phyloP scores from a whole-genome alignment of 1,140 invertebrate genomes.

The Eupristina koningsbergeri region DNA sequence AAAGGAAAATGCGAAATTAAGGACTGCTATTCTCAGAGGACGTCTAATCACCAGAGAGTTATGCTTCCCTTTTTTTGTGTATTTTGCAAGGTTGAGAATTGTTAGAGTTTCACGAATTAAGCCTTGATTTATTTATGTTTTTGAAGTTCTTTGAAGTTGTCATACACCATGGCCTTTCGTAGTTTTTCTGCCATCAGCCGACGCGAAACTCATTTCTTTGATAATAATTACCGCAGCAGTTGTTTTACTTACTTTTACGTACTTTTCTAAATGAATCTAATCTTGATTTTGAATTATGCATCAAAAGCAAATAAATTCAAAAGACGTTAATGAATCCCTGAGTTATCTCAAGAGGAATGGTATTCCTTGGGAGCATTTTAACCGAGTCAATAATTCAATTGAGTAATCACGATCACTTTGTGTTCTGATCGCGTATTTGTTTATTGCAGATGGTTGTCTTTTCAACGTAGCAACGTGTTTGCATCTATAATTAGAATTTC shows the following conservation, averaged over 20 bases:
- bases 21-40: slow-evolving; percentile 21
- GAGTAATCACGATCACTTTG: neutral
- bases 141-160: neutral
- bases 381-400: no score
- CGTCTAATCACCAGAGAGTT: slow-evolving; percentile 33
- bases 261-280: neutral
- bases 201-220: neutral
- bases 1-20: slow-evolving; percentile 50
- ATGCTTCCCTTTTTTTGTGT: neutral
- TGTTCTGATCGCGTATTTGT: neutral
- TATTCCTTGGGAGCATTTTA: neutral
- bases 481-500: no score
- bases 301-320: neutral
- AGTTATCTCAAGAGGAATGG: neutral
- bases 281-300: neutral
- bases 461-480: no score
- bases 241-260: no score
- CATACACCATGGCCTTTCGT: neutral
- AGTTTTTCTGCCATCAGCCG: neutral
- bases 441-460: neutral
- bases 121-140: slow-evolving; percentile 21
- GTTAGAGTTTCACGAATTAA: neutral
- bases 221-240: neutral
- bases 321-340: neutral
- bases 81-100: neutral